Conservation (phyloP, 2,888 invertebrate species). For the Lapara coniferarum region DNA sequence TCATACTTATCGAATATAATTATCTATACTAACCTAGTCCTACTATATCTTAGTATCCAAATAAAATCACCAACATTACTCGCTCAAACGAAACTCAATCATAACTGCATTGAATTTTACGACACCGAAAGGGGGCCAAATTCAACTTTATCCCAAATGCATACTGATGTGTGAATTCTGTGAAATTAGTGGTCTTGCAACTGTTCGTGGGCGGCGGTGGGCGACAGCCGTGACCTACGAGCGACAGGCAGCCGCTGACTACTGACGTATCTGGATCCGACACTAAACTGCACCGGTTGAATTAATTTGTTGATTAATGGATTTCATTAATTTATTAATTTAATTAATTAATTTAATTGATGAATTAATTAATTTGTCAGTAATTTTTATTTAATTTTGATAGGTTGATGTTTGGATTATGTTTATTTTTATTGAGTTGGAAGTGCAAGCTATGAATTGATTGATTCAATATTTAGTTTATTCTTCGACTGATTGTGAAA, state of each 20-base stretch:
- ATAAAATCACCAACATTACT: constrained; percentile 12
- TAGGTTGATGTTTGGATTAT: background rate
- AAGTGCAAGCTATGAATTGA: background rate
- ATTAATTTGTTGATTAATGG: constrained; percentile 7
- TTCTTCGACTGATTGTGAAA: too few species aligned
- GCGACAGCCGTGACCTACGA: constrained; percentile 36
- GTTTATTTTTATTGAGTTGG: background rate
- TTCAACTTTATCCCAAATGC: constrained; percentile 19
- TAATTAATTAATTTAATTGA: too few species aligned
- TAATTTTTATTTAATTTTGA: background rate
- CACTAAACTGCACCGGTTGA: background rate
- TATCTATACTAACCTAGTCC: too few species aligned
- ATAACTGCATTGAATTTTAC: constrained; percentile 18
- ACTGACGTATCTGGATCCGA: background rate
- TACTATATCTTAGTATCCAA: background rate
- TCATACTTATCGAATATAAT: too few species aligned
- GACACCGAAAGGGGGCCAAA: constrained; percentile 3
- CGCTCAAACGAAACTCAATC: constrained; percentile 10
- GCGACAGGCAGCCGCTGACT: constrained; percentile 31
- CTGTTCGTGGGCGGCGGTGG: constrained; percentile 34
- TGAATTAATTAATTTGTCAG: background rate
- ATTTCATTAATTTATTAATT: constrained; percentile 1
- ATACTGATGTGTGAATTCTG: constrained; percentile 21
- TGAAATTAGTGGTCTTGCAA: constrained; percentile 23
- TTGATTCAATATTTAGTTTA: too few species aligned